Conservation (phyloP, 2,797 vertebrate genomes). For the Scleropages formosus region DNA sequence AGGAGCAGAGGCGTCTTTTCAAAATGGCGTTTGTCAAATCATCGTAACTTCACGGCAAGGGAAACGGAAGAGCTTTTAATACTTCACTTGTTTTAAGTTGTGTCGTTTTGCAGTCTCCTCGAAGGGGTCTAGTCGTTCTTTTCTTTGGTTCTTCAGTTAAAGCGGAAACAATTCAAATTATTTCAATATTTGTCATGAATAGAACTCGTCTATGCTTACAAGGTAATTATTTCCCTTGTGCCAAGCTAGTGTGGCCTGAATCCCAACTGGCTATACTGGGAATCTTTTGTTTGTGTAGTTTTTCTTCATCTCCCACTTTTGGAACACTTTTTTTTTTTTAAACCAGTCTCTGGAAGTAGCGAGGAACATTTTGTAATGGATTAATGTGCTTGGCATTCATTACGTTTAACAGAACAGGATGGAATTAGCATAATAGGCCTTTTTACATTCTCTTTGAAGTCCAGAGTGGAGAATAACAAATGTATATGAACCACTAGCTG, state of each 20-base stretch:
- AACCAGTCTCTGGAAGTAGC: slow-evolving; percentile 50
- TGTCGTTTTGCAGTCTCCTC: slow-evolving; percentile 36
- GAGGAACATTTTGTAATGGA: slow-evolving; percentile 64
- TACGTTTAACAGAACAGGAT: slow-evolving; percentile 59
- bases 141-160: slow-evolving; percentile 21
- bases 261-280: slow-evolving; percentile 9
- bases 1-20: slow-evolving; percentile 74
- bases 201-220: slow-evolving; percentile 21
- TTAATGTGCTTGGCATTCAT: slow-evolving; percentile 63
- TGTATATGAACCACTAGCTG: slow-evolving; percentile 73
- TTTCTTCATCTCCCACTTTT: slow-evolving; percentile 1
- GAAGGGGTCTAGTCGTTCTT: neutral
- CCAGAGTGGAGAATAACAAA: slow-evolving; percentile 74
- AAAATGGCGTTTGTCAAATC: slow-evolving; percentile 90
- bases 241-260: slow-evolving; percentile 18
- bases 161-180: slow-evolving; percentile 20
- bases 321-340: slow-evolving; percentile 28
- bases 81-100: slow-evolving; percentile 7
- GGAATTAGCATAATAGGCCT: slow-evolving; percentile 72
- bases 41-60: slow-evolving; percentile 39
- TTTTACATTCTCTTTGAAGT: slow-evolving; percentile 79
- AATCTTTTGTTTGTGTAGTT: neutral
- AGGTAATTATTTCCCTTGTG: slow-evolving; percentile 26
- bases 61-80: neutral
- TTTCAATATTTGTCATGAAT: slow-evolving; percentile 29